Conservation (phyloP, 2,888 invertebrate genomes). For the Noctua janthina region DNA sequence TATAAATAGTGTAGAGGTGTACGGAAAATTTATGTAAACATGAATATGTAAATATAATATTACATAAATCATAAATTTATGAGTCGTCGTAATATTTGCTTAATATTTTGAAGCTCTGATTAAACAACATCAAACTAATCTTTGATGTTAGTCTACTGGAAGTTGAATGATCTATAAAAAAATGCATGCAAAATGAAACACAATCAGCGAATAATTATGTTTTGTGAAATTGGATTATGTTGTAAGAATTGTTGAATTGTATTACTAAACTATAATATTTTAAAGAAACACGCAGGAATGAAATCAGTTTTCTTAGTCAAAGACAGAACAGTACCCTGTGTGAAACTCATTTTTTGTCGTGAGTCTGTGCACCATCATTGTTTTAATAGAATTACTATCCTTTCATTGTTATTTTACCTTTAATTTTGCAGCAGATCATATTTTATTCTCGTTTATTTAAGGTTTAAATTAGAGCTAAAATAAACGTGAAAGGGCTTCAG, state of each 20-base stretch:
- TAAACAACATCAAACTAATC: not conserved
- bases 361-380: not conserved
- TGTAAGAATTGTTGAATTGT: not conserved
- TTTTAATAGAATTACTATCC: not conserved
- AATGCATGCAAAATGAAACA: slow-evolving; percentile 2
- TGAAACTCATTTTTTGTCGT: not conserved
- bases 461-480: not conserved
- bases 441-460: too few species aligned
- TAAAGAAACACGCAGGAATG: not conserved
- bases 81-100: slow-evolving; percentile 11
- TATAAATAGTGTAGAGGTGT: slow-evolving; percentile 34
- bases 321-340: too few species aligned
- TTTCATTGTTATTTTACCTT: not conserved
- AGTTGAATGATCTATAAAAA: slow-evolving; percentile 10
- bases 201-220: not conserved
- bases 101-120: slow-evolving; percentile 1
- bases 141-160: not conserved
- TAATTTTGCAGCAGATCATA: not conserved
- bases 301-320: not conserved
- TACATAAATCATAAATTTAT: slow-evolving; percentile 22
- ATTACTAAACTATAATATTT: not conserved
- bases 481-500: not conserved
- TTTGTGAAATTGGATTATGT: slow-evolving; percentile 11
- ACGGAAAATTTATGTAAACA: slow-evolving; percentile 36
- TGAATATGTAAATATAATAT: slow-evolving; percentile 26